Conservation (phyloP, 2,888 invertebrate genomes). For the Lepeophtheirus nordmannii region DNA sequence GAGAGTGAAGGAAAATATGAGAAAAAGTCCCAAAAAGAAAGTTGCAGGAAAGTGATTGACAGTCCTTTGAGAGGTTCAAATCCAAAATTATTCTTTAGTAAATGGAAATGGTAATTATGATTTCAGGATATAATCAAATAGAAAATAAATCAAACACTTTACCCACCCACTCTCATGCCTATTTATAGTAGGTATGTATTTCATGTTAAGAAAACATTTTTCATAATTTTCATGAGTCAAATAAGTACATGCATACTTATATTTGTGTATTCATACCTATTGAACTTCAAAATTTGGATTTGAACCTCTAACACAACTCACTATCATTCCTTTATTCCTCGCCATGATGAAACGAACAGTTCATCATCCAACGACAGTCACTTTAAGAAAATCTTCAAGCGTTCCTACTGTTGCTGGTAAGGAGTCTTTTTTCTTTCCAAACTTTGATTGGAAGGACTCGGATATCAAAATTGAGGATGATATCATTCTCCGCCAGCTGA, state of each 20-base stretch:
- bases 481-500: conserved; percentile 11
- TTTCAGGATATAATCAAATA: no score
- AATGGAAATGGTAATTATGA: background rate
- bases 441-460: background rate
- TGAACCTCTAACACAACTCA: no score
- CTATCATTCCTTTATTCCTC: no score
- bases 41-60: background rate
- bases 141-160: no score
- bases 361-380: background rate
- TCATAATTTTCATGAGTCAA: no score
- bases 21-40: conserved; percentile 1
- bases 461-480: background rate
- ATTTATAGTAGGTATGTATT: no score
- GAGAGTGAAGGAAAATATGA: background rate
- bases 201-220: no score
- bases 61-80: background rate
- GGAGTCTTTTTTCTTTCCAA: background rate
- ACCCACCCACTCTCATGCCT: no score
- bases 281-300: no score
- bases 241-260: no score
- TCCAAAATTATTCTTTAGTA: background rate
- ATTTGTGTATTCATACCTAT: no score
- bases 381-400: conserved; percentile 4
- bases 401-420: conserved; percentile 1
- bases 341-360: background rate